These are phyloP conservation scores for Diglossa cyanea DNA, from an alignment of 2,797 vertebrate species.

Conservation along the genomic window DNA sequence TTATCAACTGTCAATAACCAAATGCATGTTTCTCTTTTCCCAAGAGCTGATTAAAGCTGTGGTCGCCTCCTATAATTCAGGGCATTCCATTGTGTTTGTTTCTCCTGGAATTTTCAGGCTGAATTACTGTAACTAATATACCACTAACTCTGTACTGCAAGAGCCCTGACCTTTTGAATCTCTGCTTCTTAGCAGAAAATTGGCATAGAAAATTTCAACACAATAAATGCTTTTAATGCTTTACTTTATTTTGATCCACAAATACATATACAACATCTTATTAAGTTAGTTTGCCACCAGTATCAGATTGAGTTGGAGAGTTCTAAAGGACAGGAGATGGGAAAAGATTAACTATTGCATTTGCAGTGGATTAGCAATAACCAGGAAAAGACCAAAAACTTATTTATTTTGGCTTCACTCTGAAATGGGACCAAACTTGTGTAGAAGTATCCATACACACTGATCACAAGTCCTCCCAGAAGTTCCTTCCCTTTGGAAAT, in stretches of 20 bases:
- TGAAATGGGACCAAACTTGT: neutral
- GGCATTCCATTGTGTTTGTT: conserved; percentile 73
- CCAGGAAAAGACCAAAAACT: conserved; percentile 14
- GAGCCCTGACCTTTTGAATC: conserved; percentile 72
- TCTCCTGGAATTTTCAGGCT: conserved; percentile 77
- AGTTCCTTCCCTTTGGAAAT: neutral
- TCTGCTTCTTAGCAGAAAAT: conserved; percentile 71
- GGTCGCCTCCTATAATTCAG: conserved; percentile 70
- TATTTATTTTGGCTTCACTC: conserved; percentile 25
- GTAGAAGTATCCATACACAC: neutral
- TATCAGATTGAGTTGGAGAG: conserved; percentile 47
- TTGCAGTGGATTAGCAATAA: conserved; percentile 40
- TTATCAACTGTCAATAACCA: conserved; percentile 74
- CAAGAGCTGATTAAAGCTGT: conserved; percentile 76
- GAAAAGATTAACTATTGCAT: conserved; percentile 49
- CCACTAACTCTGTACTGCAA: conserved; percentile 68
- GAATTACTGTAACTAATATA: conserved; percentile 78
- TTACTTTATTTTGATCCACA: conserved; percentile 72
- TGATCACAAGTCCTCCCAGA: neutral
- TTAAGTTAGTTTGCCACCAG: conserved; percentile 62
- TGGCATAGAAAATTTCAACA: conserved; percentile 74
- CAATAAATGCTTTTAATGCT: conserved; percentile 67
- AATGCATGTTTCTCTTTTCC: conserved; percentile 70
- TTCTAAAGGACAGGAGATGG: conserved; percentile 62
- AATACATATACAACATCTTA: conserved; percentile 59